Evolutionary conservation across 2,113 vertebrate genomes (phyloP), one percentile per base, ranked within the genome.

Genomic region (Dipodomys merriami): DNA sequence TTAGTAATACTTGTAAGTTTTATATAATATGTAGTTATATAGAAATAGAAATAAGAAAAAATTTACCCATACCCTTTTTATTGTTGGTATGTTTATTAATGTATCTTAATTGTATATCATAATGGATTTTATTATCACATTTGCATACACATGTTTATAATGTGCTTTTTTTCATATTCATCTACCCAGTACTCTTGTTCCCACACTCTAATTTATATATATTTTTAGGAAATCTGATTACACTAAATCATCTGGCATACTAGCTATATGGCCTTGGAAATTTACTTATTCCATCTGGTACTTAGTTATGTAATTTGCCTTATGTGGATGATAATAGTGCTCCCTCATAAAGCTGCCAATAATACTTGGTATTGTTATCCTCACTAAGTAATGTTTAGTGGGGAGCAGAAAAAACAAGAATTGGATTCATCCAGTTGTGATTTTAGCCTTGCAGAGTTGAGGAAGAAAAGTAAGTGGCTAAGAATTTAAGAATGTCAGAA

Each of bases 171-270:
- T 7, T 69, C 44, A 69, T 27, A 83, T 22, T 49, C 29, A 15
- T 65, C 65, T 39, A 57, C 29, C 9, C 12, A 15, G 22, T 15
- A 49, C 62, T 25, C 62, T 64, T 64, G 62, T 64, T 64, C 23
- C 62, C 19, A 49, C 60, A 19, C 16, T 22, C 12, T 64, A 44
- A 39, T 79, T 73, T 67, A 39, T 64, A 25, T 64, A 25, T 84
- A 49, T 53, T 85, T 91, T 57, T 67, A 90, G 83, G 68, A 46
- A 23, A 67, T 83, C 69, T 77, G 33, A 71, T 60, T 86, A 64
- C 72, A 11, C 23, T 62, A 64, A 39, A 39, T 82, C 33, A 19
- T 67, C n/a, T 73, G 67, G 18, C 4, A 72, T 86, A 67, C 13
- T 80, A 65, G 22, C 27, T 76, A 12, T 74, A 35, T 76, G 71